A percentile compares a stretch with the other conserved stretches of the same genome.
phyloP scores from a whole-genome alignment of 2,888 invertebrate species.

The Hydropsyche betteni region DNA sequence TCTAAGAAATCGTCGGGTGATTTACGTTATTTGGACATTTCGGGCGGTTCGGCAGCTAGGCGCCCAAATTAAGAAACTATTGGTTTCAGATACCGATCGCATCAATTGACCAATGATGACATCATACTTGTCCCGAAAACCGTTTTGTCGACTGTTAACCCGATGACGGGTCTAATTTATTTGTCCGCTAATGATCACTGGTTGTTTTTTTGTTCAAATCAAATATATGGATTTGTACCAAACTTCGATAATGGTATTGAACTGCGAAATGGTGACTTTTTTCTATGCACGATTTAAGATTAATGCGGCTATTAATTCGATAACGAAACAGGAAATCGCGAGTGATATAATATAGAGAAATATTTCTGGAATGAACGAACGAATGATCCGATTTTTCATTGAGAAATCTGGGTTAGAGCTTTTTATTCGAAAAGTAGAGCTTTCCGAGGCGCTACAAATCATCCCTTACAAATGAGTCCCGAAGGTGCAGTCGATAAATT shows the following conservation, averaged over 20 bases:
- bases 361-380: not conserved
- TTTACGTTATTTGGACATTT: slow-evolving; percentile 37
- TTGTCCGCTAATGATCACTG: slow-evolving; percentile 39
- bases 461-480: slow-evolving; percentile 35
- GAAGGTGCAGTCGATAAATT: slow-evolving; percentile 43
- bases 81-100: slow-evolving; percentile 26
- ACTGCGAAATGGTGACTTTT: slow-evolving; percentile 32
- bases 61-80: slow-evolving; percentile 40
- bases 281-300: slow-evolving; percentile 13
- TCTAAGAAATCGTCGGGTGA: slow-evolving; percentile 23
- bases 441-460: slow-evolving; percentile 41
- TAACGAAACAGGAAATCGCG: slow-evolving; percentile 33
- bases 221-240: not conserved
- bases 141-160: slow-evolving; percentile 44
- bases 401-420: not conserved
- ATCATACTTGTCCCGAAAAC: slow-evolving; percentile 39
- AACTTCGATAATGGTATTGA: slow-evolving; percentile 4
- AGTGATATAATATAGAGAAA: slow-evolving; percentile 11
- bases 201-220: not conserved
- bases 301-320: slow-evolving; percentile 37
- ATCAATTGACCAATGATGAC: slow-evolving; percentile 36
- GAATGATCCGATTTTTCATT: not conserved
- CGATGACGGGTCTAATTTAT: slow-evolving; percentile 46
- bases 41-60: slow-evolving; percentile 36
- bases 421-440: slow-evolving; percentile 1